A percentile compares a stretch with the other conserved stretches of the same genome.
Conservation (phyloP, 1,140 invertebrate genomes). For the Euura saliciscinereae region DNA sequence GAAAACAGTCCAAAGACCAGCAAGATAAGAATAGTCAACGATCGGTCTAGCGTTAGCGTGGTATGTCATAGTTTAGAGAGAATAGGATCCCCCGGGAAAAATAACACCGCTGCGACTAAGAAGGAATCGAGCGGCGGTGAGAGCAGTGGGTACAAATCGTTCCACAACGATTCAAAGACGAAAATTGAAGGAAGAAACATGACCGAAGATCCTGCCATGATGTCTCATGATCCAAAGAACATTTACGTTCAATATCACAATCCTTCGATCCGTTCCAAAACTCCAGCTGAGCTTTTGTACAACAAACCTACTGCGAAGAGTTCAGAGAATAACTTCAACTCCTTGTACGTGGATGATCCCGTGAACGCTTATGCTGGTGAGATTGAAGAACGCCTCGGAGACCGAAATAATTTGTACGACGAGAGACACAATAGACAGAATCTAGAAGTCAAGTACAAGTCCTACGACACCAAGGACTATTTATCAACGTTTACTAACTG, state of each 20-base stretch:
- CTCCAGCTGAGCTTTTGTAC: too few relatives aligned
- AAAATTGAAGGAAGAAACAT: background rate
- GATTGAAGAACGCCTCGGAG: background rate
- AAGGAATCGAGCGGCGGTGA: constrained; percentile 8
- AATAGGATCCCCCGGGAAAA: background rate
- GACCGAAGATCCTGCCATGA: background rate
- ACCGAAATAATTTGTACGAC: background rate
- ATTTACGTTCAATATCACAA: too few relatives aligned
- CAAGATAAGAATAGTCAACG: background rate
- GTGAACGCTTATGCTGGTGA: background rate
- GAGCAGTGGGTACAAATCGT: constrained; percentile 9
- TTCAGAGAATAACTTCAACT: background rate
- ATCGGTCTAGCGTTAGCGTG: background rate
- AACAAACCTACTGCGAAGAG: too few relatives aligned
- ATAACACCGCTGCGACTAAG: background rate
- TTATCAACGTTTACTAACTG: background rate
- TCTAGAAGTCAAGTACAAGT: background rate
- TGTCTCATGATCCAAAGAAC: too few relatives aligned
- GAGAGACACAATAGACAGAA: background rate
- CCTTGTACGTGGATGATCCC: background rate
- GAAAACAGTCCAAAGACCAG: background rate
- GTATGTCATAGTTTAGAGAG: background rate
- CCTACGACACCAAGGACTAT: background rate
- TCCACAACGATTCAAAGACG: background rate
- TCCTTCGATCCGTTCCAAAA: background rate